These are phyloP conservation scores for Silvanus unidentatus DNA, from an alignment of 2,888 invertebrate species.

Conservation along the genomic window DNA sequence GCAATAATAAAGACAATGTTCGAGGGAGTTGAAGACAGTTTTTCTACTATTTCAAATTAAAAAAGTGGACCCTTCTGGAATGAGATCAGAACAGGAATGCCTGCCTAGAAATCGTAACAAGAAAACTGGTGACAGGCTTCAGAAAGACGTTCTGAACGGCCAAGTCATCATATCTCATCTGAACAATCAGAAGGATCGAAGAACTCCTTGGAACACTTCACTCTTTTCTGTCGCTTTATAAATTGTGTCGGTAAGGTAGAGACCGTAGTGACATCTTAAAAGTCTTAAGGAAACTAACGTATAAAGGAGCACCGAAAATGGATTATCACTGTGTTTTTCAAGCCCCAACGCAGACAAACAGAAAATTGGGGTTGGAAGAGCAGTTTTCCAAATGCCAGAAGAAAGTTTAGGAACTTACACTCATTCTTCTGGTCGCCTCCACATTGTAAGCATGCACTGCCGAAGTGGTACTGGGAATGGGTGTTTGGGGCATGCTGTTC, in stretches of 20 bases:
- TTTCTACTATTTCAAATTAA: conserved; percentile 1
- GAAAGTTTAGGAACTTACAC: no score
- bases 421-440: conserved; percentile 34
- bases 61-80: conserved; percentile 16
- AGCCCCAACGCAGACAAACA: no score
- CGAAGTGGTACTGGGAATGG: conserved; percentile 37
- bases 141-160: conserved; percentile 23
- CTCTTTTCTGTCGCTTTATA: no score
- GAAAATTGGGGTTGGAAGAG: no score
- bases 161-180: conserved; percentile 33
- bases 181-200: conserved; percentile 32
- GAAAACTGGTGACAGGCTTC: conserved; percentile 26
- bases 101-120: conserved; percentile 32
- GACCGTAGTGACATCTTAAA: conserved; percentile 20
- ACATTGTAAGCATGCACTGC: conserved; percentile 43
- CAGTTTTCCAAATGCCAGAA: no score
- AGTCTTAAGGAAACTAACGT: no score
- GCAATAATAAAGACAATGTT: no score
- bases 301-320: no score
- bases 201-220: no score
- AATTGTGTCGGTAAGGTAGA: neutral
- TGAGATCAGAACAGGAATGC: conserved; percentile 29
- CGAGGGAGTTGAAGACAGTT: no score
- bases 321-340: neutral
- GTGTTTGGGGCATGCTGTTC: conserved; percentile 40